Evolutionary conservation across 2,888 invertebrate genomes (phyloP), one percentile per base, ranked within the genome.

Genomic region (Seladonia tumulorum): DNA sequence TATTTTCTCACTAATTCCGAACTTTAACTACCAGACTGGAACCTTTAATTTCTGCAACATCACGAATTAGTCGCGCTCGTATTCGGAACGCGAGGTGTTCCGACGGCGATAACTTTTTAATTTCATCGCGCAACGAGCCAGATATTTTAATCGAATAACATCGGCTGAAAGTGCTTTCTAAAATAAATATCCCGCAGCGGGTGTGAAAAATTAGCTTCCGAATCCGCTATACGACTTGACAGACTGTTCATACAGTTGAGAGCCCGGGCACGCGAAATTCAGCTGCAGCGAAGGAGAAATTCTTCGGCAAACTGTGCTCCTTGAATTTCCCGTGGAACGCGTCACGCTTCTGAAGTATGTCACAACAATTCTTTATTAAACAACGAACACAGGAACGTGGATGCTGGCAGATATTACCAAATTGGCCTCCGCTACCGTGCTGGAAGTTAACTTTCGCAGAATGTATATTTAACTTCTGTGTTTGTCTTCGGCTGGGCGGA

Each of bases 381-480:
- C 70, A 71, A 35, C 57, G 25, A 63, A n/a, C 18, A 42, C 47
- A 7, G 18, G 29, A 16, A 60, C 53, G 16, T 14, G 66, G 25
- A n/a, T 29, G 71, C 22, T 35, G 45, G 14, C 45, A 53, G 57
- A 29, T 77, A 89, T 81, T 76, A 53, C 66, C 77, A 82, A 86
- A 87, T 81, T 79, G 73, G 49, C 71, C 35, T 60, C 25, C n/a
- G n/a, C 35, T 39, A n/a, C 22, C 47, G 25, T 45, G 25, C 60
- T 42, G 49, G 45, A 79, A 81, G 68, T 75, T 80, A 73, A 71
- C 68, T 49, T 83, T 86, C 76, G 25, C 74, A 5, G 47, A 53
- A 79, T 72, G 74, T 79, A 60, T 87, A 79, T 86, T 83, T 79
- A 83, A 81, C 70, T 80, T 79, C 49, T 60, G 29, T 77, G 68